Conservation (phyloP, 1,140 invertebrate genomes). For the Aphidius gifuensis region DNA sequence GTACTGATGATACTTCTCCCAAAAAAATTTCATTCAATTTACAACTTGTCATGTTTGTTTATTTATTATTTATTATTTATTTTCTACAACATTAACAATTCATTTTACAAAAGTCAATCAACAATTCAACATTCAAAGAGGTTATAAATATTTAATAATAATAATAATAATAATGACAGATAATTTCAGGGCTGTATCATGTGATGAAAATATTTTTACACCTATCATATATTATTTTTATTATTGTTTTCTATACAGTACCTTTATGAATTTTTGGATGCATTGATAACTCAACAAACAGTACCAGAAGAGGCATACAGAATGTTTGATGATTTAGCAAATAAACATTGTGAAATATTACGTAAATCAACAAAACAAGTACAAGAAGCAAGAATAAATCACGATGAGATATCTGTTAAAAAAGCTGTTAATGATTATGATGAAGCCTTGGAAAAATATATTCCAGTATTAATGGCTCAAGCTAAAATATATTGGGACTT, state of each 20-base stretch:
- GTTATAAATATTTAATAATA: not conserved
- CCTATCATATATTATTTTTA: not conserved
- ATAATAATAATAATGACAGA: no score
- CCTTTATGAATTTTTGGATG: slow-evolving; percentile 86
- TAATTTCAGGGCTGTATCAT: slow-evolving; percentile 10
- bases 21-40: slow-evolving; percentile 46
- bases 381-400: slow-evolving; percentile 83
- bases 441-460: slow-evolving; percentile 82
- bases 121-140: slow-evolving; percentile 12
- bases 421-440: slow-evolving; percentile 91
- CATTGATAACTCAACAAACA: slow-evolving; percentile 95
- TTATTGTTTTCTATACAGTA: slow-evolving; percentile 62
- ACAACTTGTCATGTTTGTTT: slow-evolving; percentile 32
- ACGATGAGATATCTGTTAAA: slow-evolving; percentile 86
- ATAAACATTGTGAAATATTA: slow-evolving; percentile 84
- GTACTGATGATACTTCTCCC: slow-evolving; percentile 46
- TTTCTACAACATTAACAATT: no score
- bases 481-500: slow-evolving; percentile 99
- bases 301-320: slow-evolving; percentile 95
- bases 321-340: slow-evolving; percentile 94
- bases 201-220: no score
- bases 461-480: slow-evolving; percentile 97
- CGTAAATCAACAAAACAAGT: slow-evolving; percentile 91
- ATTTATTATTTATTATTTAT: not conserved
- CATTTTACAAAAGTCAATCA: not conserved